A percentile compares a stretch with the other conserved stretches of the same genome.
Conservation (phyloP, 2,113 vertebrate genomes). For the Etia nguti region DNA sequence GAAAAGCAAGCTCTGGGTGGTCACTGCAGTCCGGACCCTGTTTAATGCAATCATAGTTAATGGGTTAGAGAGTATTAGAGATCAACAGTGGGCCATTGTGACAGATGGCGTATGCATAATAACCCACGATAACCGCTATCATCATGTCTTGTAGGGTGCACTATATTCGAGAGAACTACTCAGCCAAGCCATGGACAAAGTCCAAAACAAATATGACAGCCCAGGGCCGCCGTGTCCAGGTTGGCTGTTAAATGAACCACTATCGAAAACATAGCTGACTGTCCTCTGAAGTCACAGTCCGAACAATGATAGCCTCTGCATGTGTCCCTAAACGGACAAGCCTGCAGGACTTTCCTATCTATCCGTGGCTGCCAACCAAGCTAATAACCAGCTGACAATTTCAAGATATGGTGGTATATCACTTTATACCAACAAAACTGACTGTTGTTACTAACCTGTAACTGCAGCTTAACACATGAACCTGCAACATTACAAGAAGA, state of each 20-base stretch:
- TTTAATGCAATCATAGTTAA: neutral
- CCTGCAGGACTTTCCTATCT: neutral
- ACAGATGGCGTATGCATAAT: constrained; percentile 14
- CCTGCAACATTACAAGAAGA: neutral
- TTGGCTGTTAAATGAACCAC: neutral
- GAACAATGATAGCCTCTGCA: neutral
- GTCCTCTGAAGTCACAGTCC: neutral
- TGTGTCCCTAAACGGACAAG: neutral
- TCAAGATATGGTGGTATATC: neutral
- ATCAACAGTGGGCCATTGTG: neutral
- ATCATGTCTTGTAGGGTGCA: neutral
- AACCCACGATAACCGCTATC: neutral
- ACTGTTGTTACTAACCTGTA: neutral
- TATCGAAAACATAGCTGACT: neutral
- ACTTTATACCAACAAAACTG: neutral
- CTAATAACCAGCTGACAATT: neutral
- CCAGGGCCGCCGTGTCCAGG: neutral
- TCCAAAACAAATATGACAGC: neutral
- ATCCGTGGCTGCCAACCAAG: neutral
- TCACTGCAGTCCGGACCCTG: neutral
- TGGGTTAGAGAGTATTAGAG: neutral
- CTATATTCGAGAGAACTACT: neutral
- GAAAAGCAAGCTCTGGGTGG: neutral
- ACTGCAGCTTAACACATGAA: neutral
- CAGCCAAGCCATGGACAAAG: neutral